A percentile compares a stretch with the other conserved stretches of the same genome.
phyloP scores from a whole-genome alignment of 2,113 vertebrate genomes.

The Heterotilapia buettikoferi region DNA sequence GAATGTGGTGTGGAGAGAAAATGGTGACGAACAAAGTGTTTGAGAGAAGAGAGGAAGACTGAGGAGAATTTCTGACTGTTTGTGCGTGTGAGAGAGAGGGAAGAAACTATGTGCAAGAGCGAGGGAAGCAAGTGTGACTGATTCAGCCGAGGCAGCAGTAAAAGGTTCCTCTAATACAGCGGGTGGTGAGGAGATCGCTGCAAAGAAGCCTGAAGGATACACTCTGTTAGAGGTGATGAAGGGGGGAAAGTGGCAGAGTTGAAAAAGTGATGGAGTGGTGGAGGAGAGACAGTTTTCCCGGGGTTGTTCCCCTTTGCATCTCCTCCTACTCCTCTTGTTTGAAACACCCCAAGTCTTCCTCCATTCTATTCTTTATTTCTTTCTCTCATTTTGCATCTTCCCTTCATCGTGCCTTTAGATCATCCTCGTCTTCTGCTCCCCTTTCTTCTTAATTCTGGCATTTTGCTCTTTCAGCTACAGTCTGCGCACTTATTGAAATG shows the following conservation, averaged over 20 bases:
- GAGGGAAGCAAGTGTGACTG: slow-evolving; percentile 48
- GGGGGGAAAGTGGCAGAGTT: slow-evolving; percentile 3
- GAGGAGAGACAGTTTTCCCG: slow-evolving; percentile 10
- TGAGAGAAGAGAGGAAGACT: slow-evolving; percentile 9
- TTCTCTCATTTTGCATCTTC: neutral
- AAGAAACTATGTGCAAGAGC: neutral
- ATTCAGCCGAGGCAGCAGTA: slow-evolving; percentile 49
- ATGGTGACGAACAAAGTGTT: slow-evolving; percentile 6
- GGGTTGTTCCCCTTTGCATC: slow-evolving; percentile 9
- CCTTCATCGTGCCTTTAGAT: neutral
- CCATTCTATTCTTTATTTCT: neutral
- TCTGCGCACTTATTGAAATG: slow-evolving; percentile 2
- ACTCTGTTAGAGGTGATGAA: slow-evolving; percentile 36
- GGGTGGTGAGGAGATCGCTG: slow-evolving; percentile 47
- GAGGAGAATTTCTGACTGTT: slow-evolving; percentile 9
- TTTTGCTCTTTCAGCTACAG: neutral
- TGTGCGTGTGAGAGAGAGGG: neutral
- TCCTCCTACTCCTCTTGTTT: neutral
- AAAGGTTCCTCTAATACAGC: slow-evolving; percentile 56
- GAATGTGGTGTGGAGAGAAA: slow-evolving; percentile 33
- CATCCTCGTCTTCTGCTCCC: neutral
- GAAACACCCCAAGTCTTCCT: neutral
- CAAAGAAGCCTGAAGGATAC: slow-evolving; percentile 54
- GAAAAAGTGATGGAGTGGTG: slow-evolving; percentile 19
- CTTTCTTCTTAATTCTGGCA: neutral